Evolutionary conservation across 2,797 vertebrate species (phyloP).

Genomic region (Malurus leucopterus): DNA sequence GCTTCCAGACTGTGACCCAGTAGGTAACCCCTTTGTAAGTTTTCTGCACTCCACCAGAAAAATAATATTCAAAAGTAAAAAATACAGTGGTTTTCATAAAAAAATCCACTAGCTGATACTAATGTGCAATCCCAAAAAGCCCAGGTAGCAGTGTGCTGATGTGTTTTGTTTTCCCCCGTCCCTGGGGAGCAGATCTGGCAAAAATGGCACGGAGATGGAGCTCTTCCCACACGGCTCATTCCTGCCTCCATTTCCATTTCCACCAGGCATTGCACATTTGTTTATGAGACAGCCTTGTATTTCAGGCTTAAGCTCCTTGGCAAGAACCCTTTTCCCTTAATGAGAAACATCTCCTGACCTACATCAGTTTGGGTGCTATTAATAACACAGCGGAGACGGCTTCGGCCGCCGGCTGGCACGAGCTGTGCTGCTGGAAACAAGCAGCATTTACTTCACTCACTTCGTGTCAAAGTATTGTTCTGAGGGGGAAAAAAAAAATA

Average conservation of each 20-base stretch:
- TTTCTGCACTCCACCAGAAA: neutral
- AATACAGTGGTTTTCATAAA: neutral
- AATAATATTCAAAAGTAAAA: neutral
- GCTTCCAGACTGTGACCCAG: neutral
- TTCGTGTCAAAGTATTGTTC: neutral
- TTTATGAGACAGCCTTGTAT: conserved; percentile 41
- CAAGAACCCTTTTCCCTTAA: conserved; percentile 48
- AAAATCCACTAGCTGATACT: neutral
- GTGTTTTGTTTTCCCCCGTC: neutral
- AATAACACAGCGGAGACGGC: conserved; percentile 25
- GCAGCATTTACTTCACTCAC: conserved; percentile 18
- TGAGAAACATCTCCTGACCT: conserved; percentile 62
- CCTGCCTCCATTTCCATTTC: conserved; percentile 14
- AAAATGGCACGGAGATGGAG: neutral
- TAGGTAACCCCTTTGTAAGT: neutral
- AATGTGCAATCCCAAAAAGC: neutral
- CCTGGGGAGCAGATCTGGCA: neutral
- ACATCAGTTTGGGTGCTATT: conserved; percentile 56
- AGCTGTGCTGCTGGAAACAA: conserved; percentile 6
- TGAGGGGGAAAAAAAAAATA: neutral
- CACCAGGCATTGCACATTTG: conserved; percentile 27
- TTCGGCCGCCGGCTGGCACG: neutral
- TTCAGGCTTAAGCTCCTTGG: conserved; percentile 51
- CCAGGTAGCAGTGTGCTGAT: neutral
- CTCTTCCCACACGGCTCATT: conserved; percentile 1